Evolutionary conservation across 2,797 vertebrate species (phyloP).

Genomic region (Oophaga sylvatica): DNA sequence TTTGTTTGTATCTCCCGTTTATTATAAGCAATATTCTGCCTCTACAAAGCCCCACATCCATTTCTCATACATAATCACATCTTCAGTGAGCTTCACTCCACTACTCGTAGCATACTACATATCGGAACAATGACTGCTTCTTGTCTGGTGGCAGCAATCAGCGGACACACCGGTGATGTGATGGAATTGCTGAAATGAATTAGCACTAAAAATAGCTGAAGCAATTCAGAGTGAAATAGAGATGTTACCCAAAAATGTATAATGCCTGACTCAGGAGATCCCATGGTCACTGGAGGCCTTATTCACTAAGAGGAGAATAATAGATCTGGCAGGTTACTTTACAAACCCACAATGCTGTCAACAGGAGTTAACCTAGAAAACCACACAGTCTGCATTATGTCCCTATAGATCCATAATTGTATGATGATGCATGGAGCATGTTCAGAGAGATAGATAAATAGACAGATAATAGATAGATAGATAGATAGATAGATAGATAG

Average conservation of each 20-base stretch:
- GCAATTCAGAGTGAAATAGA: constrained; percentile 33
- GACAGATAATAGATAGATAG: not conserved
- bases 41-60: no score
- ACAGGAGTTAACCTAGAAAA: not conserved
- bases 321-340: constrained; percentile 21
- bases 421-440: not conserved
- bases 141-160: not conserved
- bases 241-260: constrained; percentile 4
- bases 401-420: not conserved
- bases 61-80: not conserved
- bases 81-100: not conserved
- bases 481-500: no score
- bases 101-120: not conserved
- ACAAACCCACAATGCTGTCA: constrained; percentile 23
- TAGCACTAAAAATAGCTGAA: not conserved
- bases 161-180: not conserved
- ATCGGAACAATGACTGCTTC: not conserved
- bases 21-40: no score
- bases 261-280: constrained; percentile 19
- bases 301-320: constrained; percentile 20
- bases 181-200: not conserved
- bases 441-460: not conserved
- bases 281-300: constrained; percentile 12
- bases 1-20: not conserved
- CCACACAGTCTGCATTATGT: not conserved